These are phyloP conservation scores for Noctua janthina DNA, from an alignment of 2,888 invertebrate genomes.

Conservation along the genomic window DNA sequence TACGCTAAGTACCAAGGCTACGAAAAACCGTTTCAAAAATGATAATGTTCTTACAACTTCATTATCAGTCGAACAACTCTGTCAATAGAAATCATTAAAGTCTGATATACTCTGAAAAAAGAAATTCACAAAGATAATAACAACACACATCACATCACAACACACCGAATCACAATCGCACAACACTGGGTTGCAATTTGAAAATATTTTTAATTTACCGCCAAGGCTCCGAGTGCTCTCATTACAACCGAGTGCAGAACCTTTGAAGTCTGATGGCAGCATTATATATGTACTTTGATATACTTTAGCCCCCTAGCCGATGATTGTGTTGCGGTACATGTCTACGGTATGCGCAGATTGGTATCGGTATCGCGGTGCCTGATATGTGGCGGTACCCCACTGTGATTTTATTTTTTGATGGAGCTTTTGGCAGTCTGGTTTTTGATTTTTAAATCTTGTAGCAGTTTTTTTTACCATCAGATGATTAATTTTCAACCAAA, in stretches of 20 bases:
- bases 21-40: not conserved
- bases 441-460: not conserved
- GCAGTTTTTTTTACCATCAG: not conserved
- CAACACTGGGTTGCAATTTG: conserved; percentile 73
- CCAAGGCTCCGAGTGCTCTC: conserved; percentile 73
- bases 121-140: not conserved
- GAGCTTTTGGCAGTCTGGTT: not conserved
- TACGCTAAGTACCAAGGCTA: not conserved
- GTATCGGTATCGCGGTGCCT: conserved; percentile 34
- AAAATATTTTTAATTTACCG: conserved; percentile 84
- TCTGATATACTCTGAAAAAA: not conserved
- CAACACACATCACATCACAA: conserved; percentile 13
- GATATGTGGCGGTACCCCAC: not conserved
- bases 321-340: conserved; percentile 61
- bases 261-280: conserved; percentile 78
- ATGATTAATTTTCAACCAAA: not conserved
- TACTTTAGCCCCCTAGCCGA: conserved; percentile 60
- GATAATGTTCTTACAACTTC: not conserved
- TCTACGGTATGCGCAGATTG: conserved; percentile 53
- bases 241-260: conserved; percentile 72
- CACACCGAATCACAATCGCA: conserved; percentile 59
- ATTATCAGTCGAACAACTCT: not conserved
- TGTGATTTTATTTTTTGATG: conserved; percentile 9
- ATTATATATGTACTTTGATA: conserved; percentile 60
- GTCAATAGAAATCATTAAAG: not conserved